Percentiles rank a stretch among this genome's conserved stretches.
These are phyloP conservation scores for Alaudala cheleensis DNA, from an alignment of 2,113 vertebrate genomes.

Conservation along the genomic window DNA sequence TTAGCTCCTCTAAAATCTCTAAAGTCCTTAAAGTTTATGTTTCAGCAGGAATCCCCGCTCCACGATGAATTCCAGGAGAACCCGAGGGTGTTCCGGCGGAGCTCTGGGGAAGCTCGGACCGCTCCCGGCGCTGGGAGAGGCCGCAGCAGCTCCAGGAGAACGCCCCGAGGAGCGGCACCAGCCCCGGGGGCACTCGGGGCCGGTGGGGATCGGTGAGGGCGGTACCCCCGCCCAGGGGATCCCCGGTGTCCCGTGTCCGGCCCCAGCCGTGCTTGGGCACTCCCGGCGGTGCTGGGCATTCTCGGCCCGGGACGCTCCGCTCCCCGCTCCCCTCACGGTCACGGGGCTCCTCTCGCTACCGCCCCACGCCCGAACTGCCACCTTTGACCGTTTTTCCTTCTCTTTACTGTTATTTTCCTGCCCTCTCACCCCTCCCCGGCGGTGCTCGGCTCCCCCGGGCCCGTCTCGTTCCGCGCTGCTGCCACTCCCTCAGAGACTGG, in stretches of 20 bases:
- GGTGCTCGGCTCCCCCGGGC: neutral
- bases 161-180: neutral
- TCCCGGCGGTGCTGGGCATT: neutral
- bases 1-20: too few species aligned
- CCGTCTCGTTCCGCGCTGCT: neutral
- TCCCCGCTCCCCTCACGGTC: neutral
- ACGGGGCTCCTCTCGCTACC: neutral
- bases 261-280: neutral
- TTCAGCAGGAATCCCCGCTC: neutral
- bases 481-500: neutral
- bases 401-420: neutral
- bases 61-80: neutral
- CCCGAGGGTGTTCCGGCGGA: neutral
- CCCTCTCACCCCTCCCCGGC: neutral
- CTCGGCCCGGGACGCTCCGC: neutral
- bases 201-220: neutral
- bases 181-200: neutral
- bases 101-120: neutral
- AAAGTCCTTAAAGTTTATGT: too few species aligned
- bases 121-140: neutral
- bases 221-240: neutral
- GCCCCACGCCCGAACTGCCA: neutral
- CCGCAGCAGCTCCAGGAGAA: neutral
- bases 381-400: neutral
- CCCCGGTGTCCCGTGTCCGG: neutral